Base-by-base conservation (phyloP, 2,888 invertebrate species). In the Macaria liturata region DNA sequence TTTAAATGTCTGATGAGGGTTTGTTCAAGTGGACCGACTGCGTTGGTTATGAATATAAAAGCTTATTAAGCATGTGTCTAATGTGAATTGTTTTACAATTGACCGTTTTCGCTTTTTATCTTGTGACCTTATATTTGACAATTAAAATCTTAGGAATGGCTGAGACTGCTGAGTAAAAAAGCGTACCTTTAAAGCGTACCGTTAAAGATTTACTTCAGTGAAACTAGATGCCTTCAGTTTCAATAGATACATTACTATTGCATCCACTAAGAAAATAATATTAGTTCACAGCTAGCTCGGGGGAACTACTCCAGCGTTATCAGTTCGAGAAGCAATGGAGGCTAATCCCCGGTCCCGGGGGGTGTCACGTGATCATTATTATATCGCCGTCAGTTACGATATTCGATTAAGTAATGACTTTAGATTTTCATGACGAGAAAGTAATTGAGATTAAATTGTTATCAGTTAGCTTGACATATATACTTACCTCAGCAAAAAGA, bases 351-450 rank as follows among this genome's bases (percentile, higher is more conserved):
- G 57, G 67, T 76, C 73, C 67, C 52, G 54, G 74, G 81, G 77
- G 71, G 67, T 77, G 70, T 71, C 74, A 74, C 74, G 70, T 73
- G 74, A 76, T 75, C 75, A 81, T 80, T 76, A 79, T 81, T 78
- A 79, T 70, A 68, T 56, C 61, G 59, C 52, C 65, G 58, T 64
- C 56, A 57, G 45, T 45, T 42, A 42, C 42, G 52, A 43, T 32
- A 42, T 60, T 56, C 46, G 55, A 55, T 55, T 46, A 43, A 49
- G 45, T 9, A 42, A 46, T 31, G 37, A 45, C 9, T 34, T n/a
- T 45, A 9, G 44, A 32, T 49, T 50, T 43, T 40, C 31, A 7
- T 43, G 9, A 7, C 30, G 8, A 39, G 4, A 3, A 45, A 30
- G 6, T 30, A 3, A 20, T 20, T 43, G n/a, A 9, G 4, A 4